Evolutionary conservation across 2,888 invertebrate genomes (phyloP), one percentile per base, ranked within the genome.

Genomic region (Digitonthophagus gazella): DNA sequence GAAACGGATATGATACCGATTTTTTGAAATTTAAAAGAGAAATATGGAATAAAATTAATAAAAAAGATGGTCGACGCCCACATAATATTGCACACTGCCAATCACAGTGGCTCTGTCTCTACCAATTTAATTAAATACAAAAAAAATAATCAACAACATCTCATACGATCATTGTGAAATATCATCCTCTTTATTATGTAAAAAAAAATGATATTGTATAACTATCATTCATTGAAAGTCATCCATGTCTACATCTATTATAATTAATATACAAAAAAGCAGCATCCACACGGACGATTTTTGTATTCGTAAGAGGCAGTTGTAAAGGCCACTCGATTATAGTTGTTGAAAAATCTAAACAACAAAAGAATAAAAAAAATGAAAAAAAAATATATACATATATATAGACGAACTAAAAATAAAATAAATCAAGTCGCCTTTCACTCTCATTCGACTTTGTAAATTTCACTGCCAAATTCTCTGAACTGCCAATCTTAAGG

Each of bases 61-160:
- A 69, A 69, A 68, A 61, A 44, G 58, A 69, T 69, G 74, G 73
- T 74, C 71, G 74, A 72, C 74, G 71, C 73, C 70, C 58, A 68
- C 72, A 71, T 44, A 44, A 44, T 44, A 44, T 44, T 44, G 75
- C 75, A 76, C 81, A 82, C 81, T 82, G 81, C 81, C 82, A 61
- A 75, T 44, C 11, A 44, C 80, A 80, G 80, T 80, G 81, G 77
- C 80, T 81, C 80, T 81, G 79, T 82, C 81, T 82, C 80, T 79
- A 73, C n/a, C 61, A 61, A 44, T 44, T 44, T 44, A n/a, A n/a
- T 44, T 44, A 8, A 44, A 44, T 44, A 11, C 28, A 44, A 44
- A 44, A 44, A 8, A n/a, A n/a, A n/a, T n/a, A n/a, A n/a, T n/a
- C n/a, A n/a, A n/a, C n/a, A n/a, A 44, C 28, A 44, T 72, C 68